These are phyloP conservation scores for Pseudorhiza aurosa DNA, from an alignment of 30 jellyfish, hydroid and myxozoan genomes.

Conservation along the genomic window DNA sequence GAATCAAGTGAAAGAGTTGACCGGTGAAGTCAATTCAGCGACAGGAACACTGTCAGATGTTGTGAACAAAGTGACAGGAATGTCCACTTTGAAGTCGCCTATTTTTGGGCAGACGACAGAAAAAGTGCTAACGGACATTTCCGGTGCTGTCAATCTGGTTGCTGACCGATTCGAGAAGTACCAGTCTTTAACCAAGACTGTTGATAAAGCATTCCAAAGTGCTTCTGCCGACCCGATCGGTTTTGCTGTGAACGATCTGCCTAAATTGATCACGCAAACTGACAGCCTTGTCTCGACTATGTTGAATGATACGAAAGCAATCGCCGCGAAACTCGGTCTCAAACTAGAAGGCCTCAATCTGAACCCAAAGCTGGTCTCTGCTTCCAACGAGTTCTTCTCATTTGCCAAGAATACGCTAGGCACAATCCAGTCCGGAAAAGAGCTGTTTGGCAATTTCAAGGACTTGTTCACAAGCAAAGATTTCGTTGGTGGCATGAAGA, in stretches of 20 bases:
- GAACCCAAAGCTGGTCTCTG: slow-evolving; percentile 78
- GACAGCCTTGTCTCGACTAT: slow-evolving; percentile 59
- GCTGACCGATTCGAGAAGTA: slow-evolving; percentile 90
- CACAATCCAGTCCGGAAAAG: slow-evolving; percentile 76
- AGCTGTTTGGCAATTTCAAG: slow-evolving; percentile 69
- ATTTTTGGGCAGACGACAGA: slow-evolving; percentile 80
- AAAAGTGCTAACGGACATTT: slow-evolving; percentile 49
- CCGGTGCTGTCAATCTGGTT: slow-evolving; percentile 73
- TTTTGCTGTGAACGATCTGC: slow-evolving; percentile 91
- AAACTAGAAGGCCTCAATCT: slow-evolving; percentile 64
- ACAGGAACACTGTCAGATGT: slow-evolving; percentile 64
- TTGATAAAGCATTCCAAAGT: slow-evolving; percentile 77
- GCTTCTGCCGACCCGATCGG: slow-evolving; percentile 82
- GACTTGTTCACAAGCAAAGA: slow-evolving; percentile 73
- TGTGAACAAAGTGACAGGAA: slow-evolving; percentile 79
- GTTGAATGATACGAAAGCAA: slow-evolving; percentile 68
- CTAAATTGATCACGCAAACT: slow-evolving; percentile 73
- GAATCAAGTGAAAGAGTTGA: slow-evolving; percentile 39
- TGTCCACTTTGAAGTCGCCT: slow-evolving; percentile 48
- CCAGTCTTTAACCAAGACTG: slow-evolving; percentile 71
- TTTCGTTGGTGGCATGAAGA: slow-evolving; percentile 77
- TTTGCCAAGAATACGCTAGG: slow-evolving; percentile 83
- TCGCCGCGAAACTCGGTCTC: slow-evolving; percentile 69
- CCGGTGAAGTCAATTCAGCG: slow-evolving; percentile 75
- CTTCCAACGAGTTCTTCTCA: slow-evolving; percentile 77